Evolutionary conservation across 2,888 invertebrate genomes (phyloP).

Genomic region (Eulithis prunata): DNA sequence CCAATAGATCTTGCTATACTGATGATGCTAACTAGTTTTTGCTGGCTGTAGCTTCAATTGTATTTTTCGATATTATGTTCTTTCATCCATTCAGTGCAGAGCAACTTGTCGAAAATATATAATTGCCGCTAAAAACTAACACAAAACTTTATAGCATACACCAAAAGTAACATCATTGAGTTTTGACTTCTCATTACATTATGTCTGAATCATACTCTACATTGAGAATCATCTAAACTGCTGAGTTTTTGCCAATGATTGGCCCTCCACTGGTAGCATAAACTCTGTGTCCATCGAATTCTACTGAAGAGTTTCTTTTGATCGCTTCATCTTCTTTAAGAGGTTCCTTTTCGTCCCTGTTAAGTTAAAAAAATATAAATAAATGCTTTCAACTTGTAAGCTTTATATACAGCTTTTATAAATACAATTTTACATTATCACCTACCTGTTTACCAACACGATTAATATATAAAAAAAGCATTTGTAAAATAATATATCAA

Average conservation of each 20-base stretch:
- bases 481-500: conserved; percentile 2
- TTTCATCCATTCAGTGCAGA: no score
- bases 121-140: neutral
- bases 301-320: conserved; percentile 91
- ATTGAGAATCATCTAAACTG: conserved; percentile 83
- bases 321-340: conserved; percentile 88
- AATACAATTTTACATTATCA: conserved; percentile 15
- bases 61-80: no score
- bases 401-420: conserved; percentile 39
- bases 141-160: neutral
- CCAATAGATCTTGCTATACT: conserved; percentile 8
- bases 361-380: conserved; percentile 21
- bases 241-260: conserved; percentile 95
- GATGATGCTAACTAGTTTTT: neutral
- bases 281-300: conserved; percentile 92
- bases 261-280: conserved; percentile 93
- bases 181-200: conserved; percentile 10
- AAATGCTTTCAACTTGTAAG: conserved; percentile 13
- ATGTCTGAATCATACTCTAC: conserved; percentile 3
- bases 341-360: conserved; percentile 92
- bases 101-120: neutral
- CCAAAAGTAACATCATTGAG: conserved; percentile 10
- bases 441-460: conserved; percentile 17
- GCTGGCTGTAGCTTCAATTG: neutral
- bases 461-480: conserved; percentile 11